Evolutionary conservation across 2,888 invertebrate species (phyloP), one percentile per base, ranked within the genome.

Genomic region (Macroteleia sp.): DNA sequence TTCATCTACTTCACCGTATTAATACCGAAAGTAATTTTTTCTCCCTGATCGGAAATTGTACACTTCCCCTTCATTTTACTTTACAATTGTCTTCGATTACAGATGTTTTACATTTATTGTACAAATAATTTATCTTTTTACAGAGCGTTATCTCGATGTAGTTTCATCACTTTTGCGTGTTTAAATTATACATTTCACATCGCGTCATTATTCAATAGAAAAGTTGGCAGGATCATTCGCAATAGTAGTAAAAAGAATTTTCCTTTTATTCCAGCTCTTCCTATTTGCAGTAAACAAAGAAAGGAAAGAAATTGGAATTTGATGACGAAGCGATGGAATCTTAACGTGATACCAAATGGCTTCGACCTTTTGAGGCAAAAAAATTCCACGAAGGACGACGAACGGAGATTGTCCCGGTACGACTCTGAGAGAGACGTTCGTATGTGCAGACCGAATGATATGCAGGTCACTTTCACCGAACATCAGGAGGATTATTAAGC

Each of bases 401-500:
- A 77, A 73, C 66, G 67, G 77, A 62, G 77, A 67, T 69, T 69
- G 62, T 77, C 50, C 57, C 36, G 62, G 34, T 41, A 28, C 19
- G 22, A 12, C 52, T 32, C 12, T 28, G 34, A n/a, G 16, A 17
- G 28, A 20, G 32, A 0, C 16, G 20, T 30, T 32, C 20, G 30
- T 25, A 22, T 61, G n/a, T 61, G 42, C 46, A 48, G 41, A 56
- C 61, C 42, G 42, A 75, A 75, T 69, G 73, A 66, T 64, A 78
- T 75, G 56, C 70, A 75, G 74, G 78, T 75, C 70, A 78, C 78
- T 78, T 78, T 78, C 74, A 75, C 78, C 78, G 61, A 64, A 78
- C 70, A 70, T 74, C 78, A 19, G 19, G 19, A 14, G 22, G 70
- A 54, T 78, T 78, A 74, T 78, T 78, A 70, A 54, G 2, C 44